Base-by-base conservation (phyloP, 2,797 vertebrate genomes). In the Pempheris klunzingeri region DNA sequence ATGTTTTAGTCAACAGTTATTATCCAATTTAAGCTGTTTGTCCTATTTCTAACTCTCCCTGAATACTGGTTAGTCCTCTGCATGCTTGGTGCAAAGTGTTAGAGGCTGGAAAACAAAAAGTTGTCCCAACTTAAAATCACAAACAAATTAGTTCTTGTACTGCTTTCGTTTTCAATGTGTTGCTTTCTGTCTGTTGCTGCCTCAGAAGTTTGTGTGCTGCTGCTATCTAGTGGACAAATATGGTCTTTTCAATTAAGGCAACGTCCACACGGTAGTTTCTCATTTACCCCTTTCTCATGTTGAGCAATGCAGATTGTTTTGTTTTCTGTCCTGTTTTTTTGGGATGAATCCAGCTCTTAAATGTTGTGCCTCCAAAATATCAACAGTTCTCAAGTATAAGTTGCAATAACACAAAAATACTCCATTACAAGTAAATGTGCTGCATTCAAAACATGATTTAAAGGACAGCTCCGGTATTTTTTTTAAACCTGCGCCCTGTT, bases 201-300 rank as follows among this genome's bases (percentile, higher is more conserved):
- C 26, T 47, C 15, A 34, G 52, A 60, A 1, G 4, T 50, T 43
- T 74, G 36, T 73, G 34, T 61, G 17, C 9, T 82, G 62, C 79
- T 86, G 83, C 74, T 13, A 64, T 71, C 88, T 86, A 69, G 74
- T 90, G 90, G 81, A 47, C 12, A 26, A 1, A 8, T 1, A 4
- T 43, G 54, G 20, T 20, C 43, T 3, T 38, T 36, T 17, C 3
- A 58, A 14, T 4, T 26, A 58, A 68, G 39, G 2, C 7, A 24
- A 52, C n/a, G n/a, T n/a, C n/a, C n/a, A n/a, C n/a, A n/a, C n/a
- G n/a, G n/a, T n/a, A 68, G 63, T 14, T 59, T 57, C 4, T 28
- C 0, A 2, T 39, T 46, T 9, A n/a, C 3, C 1, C 20, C 20
- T 20, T 1, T 12, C n/a, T 7, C 6, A 11, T n/a, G 7, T 49